Percentiles rank a stretch among this genome's conserved stretches.
Evolutionary conservation across 2,113 vertebrate genomes (phyloP).

Genomic region (Cheirogaleus medius): DNA sequence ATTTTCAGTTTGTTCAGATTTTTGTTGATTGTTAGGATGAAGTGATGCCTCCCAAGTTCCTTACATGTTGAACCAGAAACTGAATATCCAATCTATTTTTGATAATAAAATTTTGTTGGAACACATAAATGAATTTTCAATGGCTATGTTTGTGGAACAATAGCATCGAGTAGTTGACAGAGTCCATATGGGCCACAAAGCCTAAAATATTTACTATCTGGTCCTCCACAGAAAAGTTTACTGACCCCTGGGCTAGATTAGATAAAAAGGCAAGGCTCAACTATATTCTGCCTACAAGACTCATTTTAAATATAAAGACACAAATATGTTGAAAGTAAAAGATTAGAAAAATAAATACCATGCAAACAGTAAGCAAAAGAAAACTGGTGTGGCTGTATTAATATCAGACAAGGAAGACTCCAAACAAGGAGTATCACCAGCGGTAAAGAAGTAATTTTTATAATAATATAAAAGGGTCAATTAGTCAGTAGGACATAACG

Average conservation of each 20-base stretch:
- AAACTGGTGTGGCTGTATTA: background rate
- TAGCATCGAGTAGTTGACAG: background rate
- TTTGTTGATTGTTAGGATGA: background rate
- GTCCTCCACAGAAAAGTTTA: background rate
- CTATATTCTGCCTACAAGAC: background rate
- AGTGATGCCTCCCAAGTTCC: background rate
- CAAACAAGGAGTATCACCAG: background rate
- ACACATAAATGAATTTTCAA: background rate
- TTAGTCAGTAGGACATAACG: background rate
- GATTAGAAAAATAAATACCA: background rate
- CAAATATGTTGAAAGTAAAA: background rate
- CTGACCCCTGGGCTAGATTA: too few relatives aligned
- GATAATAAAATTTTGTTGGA: background rate
- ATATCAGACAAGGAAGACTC: background rate
- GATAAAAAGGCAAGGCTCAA: background rate
- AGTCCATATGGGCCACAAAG: background rate
- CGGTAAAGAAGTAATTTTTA: background rate
- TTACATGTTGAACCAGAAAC: background rate
- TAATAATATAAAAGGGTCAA: background rate
- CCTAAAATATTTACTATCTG: background rate
- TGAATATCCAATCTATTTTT: background rate
- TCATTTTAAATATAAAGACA: background rate
- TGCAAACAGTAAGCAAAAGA: background rate
- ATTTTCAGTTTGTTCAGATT: background rate
- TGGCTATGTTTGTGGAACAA: background rate